Percentiles rank a stretch among this genome's conserved stretches.
Conservation (phyloP, 1,140 invertebrate species). For the Drosophila sp. region DNA sequence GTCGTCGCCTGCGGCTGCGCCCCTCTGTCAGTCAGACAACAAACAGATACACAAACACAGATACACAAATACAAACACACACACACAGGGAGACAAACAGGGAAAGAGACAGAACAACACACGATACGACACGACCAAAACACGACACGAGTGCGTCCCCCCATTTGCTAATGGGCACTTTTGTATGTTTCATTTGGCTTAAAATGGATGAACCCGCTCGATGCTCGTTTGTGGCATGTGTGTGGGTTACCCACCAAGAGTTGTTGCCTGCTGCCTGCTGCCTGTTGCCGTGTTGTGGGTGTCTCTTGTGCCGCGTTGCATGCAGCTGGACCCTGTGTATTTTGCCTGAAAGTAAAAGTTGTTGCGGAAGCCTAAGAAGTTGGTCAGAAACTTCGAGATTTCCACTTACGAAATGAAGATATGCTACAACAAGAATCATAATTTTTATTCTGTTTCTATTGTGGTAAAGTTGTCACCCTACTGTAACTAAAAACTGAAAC, state of each 20-base stretch:
- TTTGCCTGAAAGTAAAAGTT: slow-evolving; percentile 76
- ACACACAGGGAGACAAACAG: slow-evolving; percentile 33
- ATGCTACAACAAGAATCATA: neutral
- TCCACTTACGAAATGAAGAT: slow-evolving; percentile 43
- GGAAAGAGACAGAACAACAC: slow-evolving; percentile 16
- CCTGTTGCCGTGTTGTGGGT: slow-evolving; percentile 43
- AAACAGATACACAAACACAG: slow-evolving; percentile 30
- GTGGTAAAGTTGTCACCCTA: slow-evolving; percentile 4
- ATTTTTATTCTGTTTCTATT: neutral
- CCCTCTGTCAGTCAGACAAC: slow-evolving; percentile 57
- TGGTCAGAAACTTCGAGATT: slow-evolving; percentile 19
- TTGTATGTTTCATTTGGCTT: slow-evolving; percentile 68
- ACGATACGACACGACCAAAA: slow-evolving; percentile 63
- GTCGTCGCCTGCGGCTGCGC: slow-evolving; percentile 27
- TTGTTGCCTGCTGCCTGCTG: slow-evolving; percentile 5
- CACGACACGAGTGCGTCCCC: slow-evolving; percentile 68
- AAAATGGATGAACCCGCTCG: slow-evolving; percentile 77
- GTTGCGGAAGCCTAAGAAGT: slow-evolving; percentile 55
- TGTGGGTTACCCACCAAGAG: slow-evolving; percentile 60
- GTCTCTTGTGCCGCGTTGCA: slow-evolving; percentile 25
- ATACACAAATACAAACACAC: slow-evolving; percentile 29
- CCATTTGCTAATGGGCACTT: slow-evolving; percentile 76
- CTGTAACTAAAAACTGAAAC: slow-evolving; percentile 4
- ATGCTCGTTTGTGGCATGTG: slow-evolving; percentile 47
- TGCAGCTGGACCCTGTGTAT: slow-evolving; percentile 59